Evolutionary conservation across 2,797 vertebrate genomes (phyloP), one percentile per base, ranked within the genome.

Genomic region (Sparidentex hasta): DNA sequence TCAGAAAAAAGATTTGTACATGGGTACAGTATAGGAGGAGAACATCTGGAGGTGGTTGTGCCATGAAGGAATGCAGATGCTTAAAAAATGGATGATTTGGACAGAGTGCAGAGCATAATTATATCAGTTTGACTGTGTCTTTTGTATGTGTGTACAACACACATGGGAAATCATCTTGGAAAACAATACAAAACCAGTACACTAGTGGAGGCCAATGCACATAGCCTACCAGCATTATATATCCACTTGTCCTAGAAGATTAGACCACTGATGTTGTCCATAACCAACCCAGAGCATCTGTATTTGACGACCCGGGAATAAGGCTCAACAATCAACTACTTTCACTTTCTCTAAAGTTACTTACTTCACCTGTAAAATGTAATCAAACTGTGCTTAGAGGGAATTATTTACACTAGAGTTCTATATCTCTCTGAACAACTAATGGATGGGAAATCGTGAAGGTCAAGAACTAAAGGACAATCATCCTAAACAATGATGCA

Each of bases 1-100:
- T 75, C 70, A 75, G 54, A 62, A 84, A 84, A 84, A 86, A 70
- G 21, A 73, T 20, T 7, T 52, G 25, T 79, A 68, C 68, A 76
- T 69, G 78, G 73, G 81, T 89, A 84, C 64, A 82, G 72, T 75
- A 73, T 48, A 74, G 70, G 67, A 87, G 65, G 69, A 65, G 27
- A 84, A 91, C 88, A 92, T 93, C 91, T 93, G 84, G 90, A 92
- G 83, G 71, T 76, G 78, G 80, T 92, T 92, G 86, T 93, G 86
- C 76, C 71, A 88, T 77, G 72, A 90, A 78, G 81, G 83, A 93
- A 93, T 90, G 82, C 78, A 93, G 80, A 71, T 43, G 33, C 64
- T 2, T 65, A 64, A 77, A 80, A 86, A 51, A 77, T 29, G 4
- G 62, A 80, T 59, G 69, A 69, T 84, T 80, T 74, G 61, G 69